These are phyloP conservation scores for Leptopilina myrica DNA, from an alignment of 2,888 invertebrate genomes.

Conservation along the genomic window DNA sequence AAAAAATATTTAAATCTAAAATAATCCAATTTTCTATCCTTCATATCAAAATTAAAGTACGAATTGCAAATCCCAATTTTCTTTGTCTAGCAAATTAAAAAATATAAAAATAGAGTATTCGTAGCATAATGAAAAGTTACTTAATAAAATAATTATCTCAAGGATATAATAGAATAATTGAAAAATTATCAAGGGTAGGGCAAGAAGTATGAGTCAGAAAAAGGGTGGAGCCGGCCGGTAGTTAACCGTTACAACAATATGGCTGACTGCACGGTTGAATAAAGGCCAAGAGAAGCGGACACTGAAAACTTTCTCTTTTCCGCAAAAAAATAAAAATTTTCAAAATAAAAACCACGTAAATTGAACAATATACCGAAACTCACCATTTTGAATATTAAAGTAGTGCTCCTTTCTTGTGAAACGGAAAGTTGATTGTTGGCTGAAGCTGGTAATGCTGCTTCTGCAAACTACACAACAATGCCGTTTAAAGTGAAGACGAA, in stretches of 20 bases:
- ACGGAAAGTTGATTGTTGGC: conserved; percentile 55
- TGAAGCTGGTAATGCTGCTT: conserved; percentile 57
- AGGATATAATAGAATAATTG: conserved; percentile 5
- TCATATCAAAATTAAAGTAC: too few relatives aligned
- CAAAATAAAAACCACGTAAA: not conserved
- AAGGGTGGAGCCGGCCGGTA: conserved; percentile 38
- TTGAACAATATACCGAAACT: not conserved
- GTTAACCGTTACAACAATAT: conserved; percentile 24
- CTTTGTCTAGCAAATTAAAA: too few relatives aligned
- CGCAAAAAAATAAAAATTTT: not conserved
- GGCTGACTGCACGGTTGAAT: not conserved
- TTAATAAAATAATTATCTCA: not conserved
- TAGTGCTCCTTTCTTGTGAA: conserved; percentile 3
- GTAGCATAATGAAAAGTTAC: not conserved
- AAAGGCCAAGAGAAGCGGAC: not conserved
- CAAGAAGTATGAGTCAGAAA: not conserved
- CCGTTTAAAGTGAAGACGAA: conserved; percentile 12
- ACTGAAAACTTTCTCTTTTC: not conserved
- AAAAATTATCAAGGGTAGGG: not conserved
- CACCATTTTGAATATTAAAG: conserved; percentile 24
- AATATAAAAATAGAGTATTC: too few relatives aligned
- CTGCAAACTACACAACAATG: conserved; percentile 48
- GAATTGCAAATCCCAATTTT: too few relatives aligned
- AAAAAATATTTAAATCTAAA: too few relatives aligned
- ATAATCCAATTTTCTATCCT: too few relatives aligned